Conservation (phyloP, 2,797 vertebrate genomes). For the Tauraco hartlaubi region DNA sequence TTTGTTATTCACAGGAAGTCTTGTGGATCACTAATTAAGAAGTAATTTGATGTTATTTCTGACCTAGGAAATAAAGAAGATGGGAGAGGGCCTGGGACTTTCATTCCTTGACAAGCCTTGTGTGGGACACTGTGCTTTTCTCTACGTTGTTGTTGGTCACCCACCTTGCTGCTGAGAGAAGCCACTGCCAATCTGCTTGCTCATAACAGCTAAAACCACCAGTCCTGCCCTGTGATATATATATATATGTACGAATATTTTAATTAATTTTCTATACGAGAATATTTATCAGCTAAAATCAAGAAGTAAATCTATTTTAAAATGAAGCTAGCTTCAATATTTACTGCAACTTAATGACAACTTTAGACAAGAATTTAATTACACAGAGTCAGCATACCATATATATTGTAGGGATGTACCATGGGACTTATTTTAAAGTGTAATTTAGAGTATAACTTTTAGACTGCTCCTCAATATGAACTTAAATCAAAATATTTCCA, state of each 20-base stretch:
- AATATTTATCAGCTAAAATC: conserved; percentile 26
- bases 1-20: neutral
- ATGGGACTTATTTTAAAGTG: neutral
- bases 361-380: conserved; percentile 58
- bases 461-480: neutral
- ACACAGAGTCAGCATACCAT: neutral
- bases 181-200: neutral
- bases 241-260: neutral
- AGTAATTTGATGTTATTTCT: neutral
- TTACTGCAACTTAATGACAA: conserved; percentile 46
- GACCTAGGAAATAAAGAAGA: neutral
- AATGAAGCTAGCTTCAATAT: neutral
- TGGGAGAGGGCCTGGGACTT: neutral
- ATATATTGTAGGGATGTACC: neutral
- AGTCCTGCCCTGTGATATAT: neutral
- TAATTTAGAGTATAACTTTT: conserved; percentile 23
- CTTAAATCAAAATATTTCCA: conserved; percentile 59
- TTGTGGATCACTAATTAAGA: neutral
- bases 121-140: neutral
- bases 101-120: neutral
- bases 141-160: neutral
- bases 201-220: neutral
- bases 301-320: conserved; percentile 22
- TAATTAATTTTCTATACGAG: conserved; percentile 21
- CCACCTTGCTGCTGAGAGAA: neutral